Evolutionary conservation across 2,888 invertebrate genomes (phyloP).

Genomic region (Lasius platythorax): DNA sequence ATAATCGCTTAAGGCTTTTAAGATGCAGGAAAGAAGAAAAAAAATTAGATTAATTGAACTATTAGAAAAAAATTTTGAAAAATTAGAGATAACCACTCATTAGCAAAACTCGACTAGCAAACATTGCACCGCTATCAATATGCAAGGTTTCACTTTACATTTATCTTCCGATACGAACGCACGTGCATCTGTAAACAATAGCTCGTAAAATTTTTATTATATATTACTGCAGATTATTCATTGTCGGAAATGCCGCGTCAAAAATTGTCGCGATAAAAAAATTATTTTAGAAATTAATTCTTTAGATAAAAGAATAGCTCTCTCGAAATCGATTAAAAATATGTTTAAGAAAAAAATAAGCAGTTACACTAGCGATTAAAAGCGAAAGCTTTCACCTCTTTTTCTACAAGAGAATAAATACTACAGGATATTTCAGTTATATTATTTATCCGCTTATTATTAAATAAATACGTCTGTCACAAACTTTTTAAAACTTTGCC

Average conservation of each 20-base stretch:
- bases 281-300: background rate
- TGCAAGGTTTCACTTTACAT: background rate
- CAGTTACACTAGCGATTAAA: background rate
- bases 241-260: background rate
- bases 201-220: background rate
- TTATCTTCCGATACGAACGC: background rate
- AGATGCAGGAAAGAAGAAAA: background rate
- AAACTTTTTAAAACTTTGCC: background rate
- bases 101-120: background rate
- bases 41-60: background rate
- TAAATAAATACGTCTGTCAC: background rate
- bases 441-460: conserved; percentile 1
- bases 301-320: background rate
- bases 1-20: background rate
- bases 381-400: background rate
- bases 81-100: background rate
- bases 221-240: background rate
- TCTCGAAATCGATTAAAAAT: background rate
- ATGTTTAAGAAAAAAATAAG: background rate
- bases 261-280: background rate
- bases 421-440: background rate
- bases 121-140: background rate
- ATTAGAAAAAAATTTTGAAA: background rate
- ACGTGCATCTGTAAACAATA: background rate
- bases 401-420: background rate